These are phyloP conservation scores for Drosophila longiperda DNA, from an alignment of 2,888 invertebrate genomes.

Conservation along the genomic window DNA sequence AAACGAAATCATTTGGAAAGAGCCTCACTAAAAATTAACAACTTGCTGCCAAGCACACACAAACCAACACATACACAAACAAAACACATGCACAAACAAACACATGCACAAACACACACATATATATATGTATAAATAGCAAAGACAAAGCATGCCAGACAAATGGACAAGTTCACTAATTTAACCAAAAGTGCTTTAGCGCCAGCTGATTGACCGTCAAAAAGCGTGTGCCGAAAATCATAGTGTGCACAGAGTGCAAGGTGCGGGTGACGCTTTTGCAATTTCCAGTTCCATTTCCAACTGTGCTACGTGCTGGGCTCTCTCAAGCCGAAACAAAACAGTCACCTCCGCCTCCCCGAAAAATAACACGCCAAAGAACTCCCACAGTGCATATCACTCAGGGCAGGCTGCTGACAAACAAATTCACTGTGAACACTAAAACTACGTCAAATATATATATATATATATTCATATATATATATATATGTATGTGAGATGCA, in stretches of 20 bases:
- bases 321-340: constrained; percentile 12
- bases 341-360: not conserved
- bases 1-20: constrained; percentile 33
- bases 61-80: not conserved
- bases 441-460: constrained; percentile 9
- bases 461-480: not conserved
- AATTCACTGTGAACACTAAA: constrained; percentile 46
- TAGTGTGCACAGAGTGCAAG: not conserved
- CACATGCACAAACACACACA: constrained; percentile 2
- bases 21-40: constrained; percentile 36
- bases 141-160: constrained; percentile 13
- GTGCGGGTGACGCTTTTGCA: constrained; percentile 9
- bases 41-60: constrained; percentile 33
- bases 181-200: constrained; percentile 32
- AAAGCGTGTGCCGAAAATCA: constrained; percentile 22
- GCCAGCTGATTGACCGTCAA: constrained; percentile 51
- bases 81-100: not conserved
- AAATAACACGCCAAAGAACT: constrained; percentile 16
- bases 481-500: constrained; percentile 15
- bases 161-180: constrained; percentile 30
- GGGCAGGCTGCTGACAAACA: constrained; percentile 52
- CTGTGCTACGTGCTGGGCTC: constrained; percentile 58
- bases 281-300: constrained; percentile 53
- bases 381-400: constrained; percentile 43
- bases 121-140: constrained; percentile 14